These are phyloP conservation scores for Halcyon senegalensis DNA, from an alignment of 2,113 vertebrate genomes.

Conservation along the genomic window DNA sequence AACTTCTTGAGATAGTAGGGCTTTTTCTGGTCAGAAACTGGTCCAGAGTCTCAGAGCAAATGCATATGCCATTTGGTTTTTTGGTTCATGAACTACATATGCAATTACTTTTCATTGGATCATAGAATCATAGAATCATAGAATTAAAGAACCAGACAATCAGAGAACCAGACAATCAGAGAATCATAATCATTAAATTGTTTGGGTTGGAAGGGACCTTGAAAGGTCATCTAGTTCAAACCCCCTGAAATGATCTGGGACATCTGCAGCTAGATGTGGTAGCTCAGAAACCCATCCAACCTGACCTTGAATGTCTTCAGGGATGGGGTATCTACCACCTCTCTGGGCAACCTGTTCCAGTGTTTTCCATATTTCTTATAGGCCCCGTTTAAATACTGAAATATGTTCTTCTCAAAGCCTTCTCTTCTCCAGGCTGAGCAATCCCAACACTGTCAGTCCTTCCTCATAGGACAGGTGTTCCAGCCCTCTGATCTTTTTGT, in stretches of 20 bases:
- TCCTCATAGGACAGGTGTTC: background rate
- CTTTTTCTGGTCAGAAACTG: background rate
- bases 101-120: background rate
- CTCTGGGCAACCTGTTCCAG: background rate
- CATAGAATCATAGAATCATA: background rate
- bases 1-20: background rate
- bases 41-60: background rate
- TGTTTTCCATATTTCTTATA: background rate
- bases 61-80: background rate
- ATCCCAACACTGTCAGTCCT: background rate
- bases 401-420: background rate
- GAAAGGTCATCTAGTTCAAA: too few relatives aligned
- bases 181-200: too few relatives aligned
- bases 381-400: background rate
- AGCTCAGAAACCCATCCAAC: background rate
- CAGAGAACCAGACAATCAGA: too few relatives aligned
- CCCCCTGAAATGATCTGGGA: too few relatives aligned
- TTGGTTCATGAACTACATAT: background rate
- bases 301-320: background rate
- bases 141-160: too few relatives aligned
- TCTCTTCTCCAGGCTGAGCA: background rate
- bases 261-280: background rate
- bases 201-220: too few relatives aligned
- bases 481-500: background rate
- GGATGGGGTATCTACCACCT: background rate